These are phyloP conservation scores for Paradisaea rubra DNA, from an alignment of 2,113 vertebrate species.

Conservation along the genomic window DNA sequence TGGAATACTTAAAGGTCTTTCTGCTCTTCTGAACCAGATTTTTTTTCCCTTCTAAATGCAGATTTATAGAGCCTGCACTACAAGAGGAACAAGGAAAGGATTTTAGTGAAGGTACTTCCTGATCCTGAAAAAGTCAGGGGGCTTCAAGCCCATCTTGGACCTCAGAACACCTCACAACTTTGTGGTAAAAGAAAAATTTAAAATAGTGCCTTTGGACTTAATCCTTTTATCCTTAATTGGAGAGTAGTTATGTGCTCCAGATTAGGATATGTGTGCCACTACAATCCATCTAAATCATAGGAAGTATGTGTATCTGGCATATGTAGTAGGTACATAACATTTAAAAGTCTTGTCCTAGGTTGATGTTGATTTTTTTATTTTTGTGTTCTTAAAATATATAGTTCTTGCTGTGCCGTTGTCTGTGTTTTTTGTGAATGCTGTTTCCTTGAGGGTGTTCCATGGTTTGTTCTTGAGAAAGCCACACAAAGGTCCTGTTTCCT, in stretches of 20 bases:
- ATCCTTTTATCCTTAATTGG: conserved; percentile 43
- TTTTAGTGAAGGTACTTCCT: conserved; percentile 70
- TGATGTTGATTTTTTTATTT: neutral
- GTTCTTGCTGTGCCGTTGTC: conserved; percentile 15
- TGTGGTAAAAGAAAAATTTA: conserved; percentile 68
- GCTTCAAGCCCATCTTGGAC: conserved; percentile 72
- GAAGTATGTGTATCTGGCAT: neutral
- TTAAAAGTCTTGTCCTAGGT: neutral
- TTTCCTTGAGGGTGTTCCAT: neutral
- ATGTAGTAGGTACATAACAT: conserved; percentile 21
- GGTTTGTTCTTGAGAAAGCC: neutral
- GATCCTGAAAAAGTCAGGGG: conserved; percentile 68
- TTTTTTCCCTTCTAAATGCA: conserved; percentile 71
- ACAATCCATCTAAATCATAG: neutral
- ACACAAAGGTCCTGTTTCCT: neutral
- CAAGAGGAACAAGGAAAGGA: conserved; percentile 66
- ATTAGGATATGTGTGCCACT: conserved; percentile 25
- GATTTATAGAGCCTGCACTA: conserved; percentile 68
- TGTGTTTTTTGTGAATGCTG: neutral
- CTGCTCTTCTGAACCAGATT: conserved; percentile 62
- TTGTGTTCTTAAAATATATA: neutral
- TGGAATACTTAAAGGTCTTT: conserved; percentile 47
- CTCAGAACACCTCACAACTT: conserved; percentile 66
- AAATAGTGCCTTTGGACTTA: conserved; percentile 65
- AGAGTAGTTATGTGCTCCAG: conserved; percentile 48